These are phyloP conservation scores for Nemurella pictetii DNA, from an alignment of 2,888 invertebrate species.

Conservation along the genomic window DNA sequence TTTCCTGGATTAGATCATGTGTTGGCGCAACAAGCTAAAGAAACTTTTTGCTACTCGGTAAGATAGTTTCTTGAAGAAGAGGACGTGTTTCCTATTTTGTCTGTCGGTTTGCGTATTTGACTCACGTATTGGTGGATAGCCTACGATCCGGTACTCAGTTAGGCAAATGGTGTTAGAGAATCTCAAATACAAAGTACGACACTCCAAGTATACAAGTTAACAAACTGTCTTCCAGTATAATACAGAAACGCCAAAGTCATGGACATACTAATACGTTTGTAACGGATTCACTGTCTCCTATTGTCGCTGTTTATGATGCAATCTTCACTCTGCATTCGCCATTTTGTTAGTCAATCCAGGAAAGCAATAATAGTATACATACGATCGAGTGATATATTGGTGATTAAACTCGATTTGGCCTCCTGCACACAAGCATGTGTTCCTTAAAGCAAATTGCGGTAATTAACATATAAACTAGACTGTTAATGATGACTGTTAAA, in stretches of 20 bases:
- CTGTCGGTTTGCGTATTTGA: constrained; percentile 13
- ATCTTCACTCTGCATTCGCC: background rate
- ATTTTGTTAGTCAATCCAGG: background rate
- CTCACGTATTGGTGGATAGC: constrained; percentile 25
- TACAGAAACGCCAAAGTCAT: background rate
- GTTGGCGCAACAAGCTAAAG: constrained; percentile 25
- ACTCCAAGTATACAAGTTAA: constrained; percentile 20
- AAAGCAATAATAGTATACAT: background rate
- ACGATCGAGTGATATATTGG: background rate
- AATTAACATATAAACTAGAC: constrained; percentile 29
- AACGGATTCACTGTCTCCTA: background rate
- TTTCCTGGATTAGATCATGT: constrained; percentile 29
- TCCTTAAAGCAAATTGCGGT: background rate
- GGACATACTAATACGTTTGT: background rate
- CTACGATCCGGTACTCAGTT: background rate
- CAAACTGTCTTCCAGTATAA: constrained; percentile 3
- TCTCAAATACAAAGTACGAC: constrained; percentile 18
- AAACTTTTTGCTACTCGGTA: constrained; percentile 29
- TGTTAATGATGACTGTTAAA: constrained; percentile 27
- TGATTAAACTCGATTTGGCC: background rate
- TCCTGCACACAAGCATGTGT: background rate
- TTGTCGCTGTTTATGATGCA: constrained; percentile 1
- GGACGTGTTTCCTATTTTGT: constrained; percentile 29
- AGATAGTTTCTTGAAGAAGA: constrained; percentile 18
- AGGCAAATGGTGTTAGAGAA: constrained; percentile 27